Conservation (phyloP, 2,797 vertebrate species). For the Enteromius paludinosus region DNA sequence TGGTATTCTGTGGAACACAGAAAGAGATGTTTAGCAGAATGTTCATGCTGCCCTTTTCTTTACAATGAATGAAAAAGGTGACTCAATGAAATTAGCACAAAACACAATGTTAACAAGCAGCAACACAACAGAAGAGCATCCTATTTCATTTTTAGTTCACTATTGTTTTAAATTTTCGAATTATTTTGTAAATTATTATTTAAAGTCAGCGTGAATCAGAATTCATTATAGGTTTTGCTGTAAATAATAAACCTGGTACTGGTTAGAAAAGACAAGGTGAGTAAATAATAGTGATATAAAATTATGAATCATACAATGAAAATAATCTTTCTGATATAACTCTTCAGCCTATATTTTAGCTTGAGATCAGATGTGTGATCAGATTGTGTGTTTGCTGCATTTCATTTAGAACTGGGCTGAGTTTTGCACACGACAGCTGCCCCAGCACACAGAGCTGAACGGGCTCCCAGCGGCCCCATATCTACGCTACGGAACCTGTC, state of each 20-base stretch:
- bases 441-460: not conserved
- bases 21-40: not conserved
- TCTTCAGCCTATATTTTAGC: not conserved
- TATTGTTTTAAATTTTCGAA: too few species aligned
- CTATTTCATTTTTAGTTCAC: not conserved
- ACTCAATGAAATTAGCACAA: too few species aligned
- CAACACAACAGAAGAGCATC: not conserved
- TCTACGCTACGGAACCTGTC: slow-evolving; percentile 6
- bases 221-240: not conserved
- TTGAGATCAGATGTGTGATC: slow-evolving; percentile 17
- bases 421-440: not conserved
- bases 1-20: not conserved
- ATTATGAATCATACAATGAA: not conserved
- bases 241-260: too few species aligned
- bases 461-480: slow-evolving; percentile 22
- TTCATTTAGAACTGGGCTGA: slow-evolving; percentile 13
- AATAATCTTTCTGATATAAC: not conserved
- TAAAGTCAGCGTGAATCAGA: too few species aligned
- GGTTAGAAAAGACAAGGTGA: not conserved
- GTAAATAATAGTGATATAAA: not conserved
- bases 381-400: slow-evolving; percentile 7
- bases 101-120: too few species aligned
- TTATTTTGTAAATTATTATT: too few species aligned
- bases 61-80: too few species aligned
- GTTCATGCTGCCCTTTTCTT: not conserved